Evolutionary conservation across 2,113 vertebrate species (phyloP), one percentile per base, ranked within the genome.

Genomic region (Nettapus auritus): DNA sequence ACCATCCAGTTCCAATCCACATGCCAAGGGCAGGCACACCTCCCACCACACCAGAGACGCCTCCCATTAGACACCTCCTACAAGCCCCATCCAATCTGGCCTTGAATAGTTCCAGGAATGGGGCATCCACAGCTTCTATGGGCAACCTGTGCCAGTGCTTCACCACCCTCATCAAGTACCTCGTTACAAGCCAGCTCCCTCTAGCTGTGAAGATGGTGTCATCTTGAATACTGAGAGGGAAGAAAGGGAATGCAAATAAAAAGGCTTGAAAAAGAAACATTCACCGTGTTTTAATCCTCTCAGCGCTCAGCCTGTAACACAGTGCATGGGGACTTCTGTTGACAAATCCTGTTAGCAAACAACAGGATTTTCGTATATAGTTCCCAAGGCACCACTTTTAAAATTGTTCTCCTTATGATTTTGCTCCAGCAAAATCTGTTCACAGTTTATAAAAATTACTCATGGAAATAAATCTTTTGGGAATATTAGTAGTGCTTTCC

Each of bases 341-440:
- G 19, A 46, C 31, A 90, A 86, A 82, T 84, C 56, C 83, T 84
- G n/a, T 94, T 70, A 85, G 70, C 52, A 95, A 96, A 82, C 91
- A 95, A 52, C 13, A 69, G 48, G 48, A 77, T 86, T 93, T 96
- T 50, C 0, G 3, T 55, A 55, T 44, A 68, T 52, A 68, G 40
- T 20, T 97, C 90, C 81, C 79, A 88, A 44, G 48, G 66, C 63
- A 82, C n/a, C 22, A 34, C 70, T 92, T 96, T 78, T 69, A 78
- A 77, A 92, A 95, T 82, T 75, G 60, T 75, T 85, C 46, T 88
- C 34, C 59, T 82, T 80, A 17, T 33, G 42, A 81, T 82, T 89
- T 89, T 0, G 1, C 19, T 92, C 36, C 66, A 52, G 29, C 40
- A 67, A 50, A 69, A 86, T 40, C 23, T n/a, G 31, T 83, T 93